Conservation (phyloP, 1,140 invertebrate species). For the Drosophila lacteicornis region DNA sequence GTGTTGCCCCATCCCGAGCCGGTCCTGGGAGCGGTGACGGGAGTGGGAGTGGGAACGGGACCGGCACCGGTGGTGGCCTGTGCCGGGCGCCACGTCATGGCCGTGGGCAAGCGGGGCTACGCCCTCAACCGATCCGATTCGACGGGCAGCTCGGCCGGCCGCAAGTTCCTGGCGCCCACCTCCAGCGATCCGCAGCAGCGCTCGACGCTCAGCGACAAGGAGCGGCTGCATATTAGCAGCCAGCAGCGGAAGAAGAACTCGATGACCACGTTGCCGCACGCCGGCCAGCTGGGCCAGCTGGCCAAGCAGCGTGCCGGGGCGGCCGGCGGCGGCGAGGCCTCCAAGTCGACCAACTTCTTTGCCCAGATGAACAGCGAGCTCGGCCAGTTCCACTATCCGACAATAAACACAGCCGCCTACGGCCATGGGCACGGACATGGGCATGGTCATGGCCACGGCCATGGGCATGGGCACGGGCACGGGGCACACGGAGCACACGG, state of each 20-base stretch:
- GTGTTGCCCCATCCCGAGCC: constrained; percentile 34
- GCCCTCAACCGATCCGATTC: constrained; percentile 89
- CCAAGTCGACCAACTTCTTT: constrained; percentile 62
- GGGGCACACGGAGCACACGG: constrained; percentile 11
- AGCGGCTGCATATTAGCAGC: constrained; percentile 77
- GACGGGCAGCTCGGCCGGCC: constrained; percentile 91
- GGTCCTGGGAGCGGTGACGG: neutral
- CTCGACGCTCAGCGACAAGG: constrained; percentile 88
- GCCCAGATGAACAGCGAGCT: constrained; percentile 68
- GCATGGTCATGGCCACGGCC: constrained; percentile 21
- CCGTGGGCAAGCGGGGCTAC: constrained; percentile 85
- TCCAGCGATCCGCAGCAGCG: constrained; percentile 93
- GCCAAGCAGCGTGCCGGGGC: constrained; percentile 51
- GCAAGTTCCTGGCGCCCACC: constrained; percentile 95
- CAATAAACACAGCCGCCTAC: constrained; percentile 54
- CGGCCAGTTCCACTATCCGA: constrained; percentile 79
- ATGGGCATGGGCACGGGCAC: constrained; percentile 30
- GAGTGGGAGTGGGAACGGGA: neutral
- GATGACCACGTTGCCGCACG: constrained; percentile 71
- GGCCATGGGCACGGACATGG: constrained; percentile 29
- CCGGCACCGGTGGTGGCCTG: constrained; percentile 55
- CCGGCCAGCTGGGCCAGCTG: constrained; percentile 49
- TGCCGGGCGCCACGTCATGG: constrained; percentile 74
- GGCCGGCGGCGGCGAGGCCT: constrained; percentile 7
- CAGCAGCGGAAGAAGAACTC: constrained; percentile 82